Base-by-base conservation (phyloP, 2,888 invertebrate genomes). In the Nomada hirtipes region DNA sequence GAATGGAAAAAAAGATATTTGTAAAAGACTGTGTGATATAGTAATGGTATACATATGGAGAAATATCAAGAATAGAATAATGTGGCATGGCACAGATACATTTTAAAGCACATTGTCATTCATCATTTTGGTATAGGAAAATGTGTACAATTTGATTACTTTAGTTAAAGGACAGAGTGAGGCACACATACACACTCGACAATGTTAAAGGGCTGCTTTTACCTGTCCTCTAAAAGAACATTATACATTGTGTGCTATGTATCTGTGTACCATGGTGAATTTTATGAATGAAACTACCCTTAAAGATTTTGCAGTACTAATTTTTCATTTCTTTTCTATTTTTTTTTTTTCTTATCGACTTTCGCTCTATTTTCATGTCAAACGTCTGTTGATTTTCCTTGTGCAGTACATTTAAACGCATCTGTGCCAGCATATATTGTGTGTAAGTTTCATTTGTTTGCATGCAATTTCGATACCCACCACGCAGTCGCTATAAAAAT, bases 41-140 rank as follows among this genome's bases (percentile, higher is more conserved):
- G 20, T 23, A 78, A 79, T 75, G 68, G 67, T 79, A 84, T 72
- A 68, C 15, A 63, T 77, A 78, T 85, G 82, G 82, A 36, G 36
- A 80, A 78, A 73, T 83, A 86, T 82, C 52, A 83, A 80, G 70
- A 86, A 83, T 80, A 85, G 76, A 83, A 83, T 53, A 63, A 88
- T 87, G 87, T 90, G 89, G 91, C 92, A 91, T 92, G 92, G 92
- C 92, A 92, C 92, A 92, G 92, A 92, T 92, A 92, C 91, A 92
- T 91, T 90, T 90, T 90, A 89, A 90, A 92, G 92, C 92, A 91
- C 91, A 90, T 88, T 85, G 78, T 87, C 77, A 74, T 79, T 75
- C 47, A 50, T 65, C 23, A 36, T 36, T 70, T 13, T 26, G 20
- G 60, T 79, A 76, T 29, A 59, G 42, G 64, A 79, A 77, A 72